phyloP scores from a whole-genome alignment of 1,140 invertebrate genomes.

The Pogonomyrmex californicus region DNA sequence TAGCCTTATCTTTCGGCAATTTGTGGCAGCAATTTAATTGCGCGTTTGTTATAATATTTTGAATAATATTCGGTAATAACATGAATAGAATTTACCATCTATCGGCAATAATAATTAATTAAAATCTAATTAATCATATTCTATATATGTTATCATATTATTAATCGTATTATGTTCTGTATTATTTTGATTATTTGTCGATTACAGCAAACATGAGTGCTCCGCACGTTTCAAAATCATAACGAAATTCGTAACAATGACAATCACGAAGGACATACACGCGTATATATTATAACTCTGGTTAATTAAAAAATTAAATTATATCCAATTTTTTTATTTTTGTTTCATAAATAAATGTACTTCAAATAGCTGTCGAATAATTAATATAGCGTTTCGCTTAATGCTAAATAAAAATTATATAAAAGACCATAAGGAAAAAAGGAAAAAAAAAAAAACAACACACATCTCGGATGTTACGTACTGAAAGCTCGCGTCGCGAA shows the following conservation, averaged over 20 bases:
- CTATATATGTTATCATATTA: not conserved
- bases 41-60: constrained; percentile 11
- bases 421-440: not conserved
- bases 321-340: not conserved
- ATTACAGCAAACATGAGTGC: constrained; percentile 4
- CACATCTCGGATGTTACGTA: not conserved
- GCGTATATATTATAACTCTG: not conserved
- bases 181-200: constrained; percentile 39
- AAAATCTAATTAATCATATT: constrained; percentile 29
- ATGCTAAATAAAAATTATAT: not conserved
- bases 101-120: constrained; percentile 15
- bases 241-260: not conserved
- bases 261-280: too few relatives aligned
- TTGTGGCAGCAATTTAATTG: not conserved
- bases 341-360: not conserved
- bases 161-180: not conserved
- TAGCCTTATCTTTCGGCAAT: constrained; percentile 12
- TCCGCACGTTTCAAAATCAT: constrained; percentile 5
- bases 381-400: not conserved
- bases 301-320: constrained; percentile 12
- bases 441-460: not conserved
- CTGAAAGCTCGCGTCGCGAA: not conserved
- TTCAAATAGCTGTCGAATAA: not conserved
- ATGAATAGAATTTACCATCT: constrained; percentile 43
- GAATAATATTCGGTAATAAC: constrained; percentile 34